Evolutionary conservation across 2,113 vertebrate genomes (phyloP).

Genomic region (Baryphthengus martii): DNA sequence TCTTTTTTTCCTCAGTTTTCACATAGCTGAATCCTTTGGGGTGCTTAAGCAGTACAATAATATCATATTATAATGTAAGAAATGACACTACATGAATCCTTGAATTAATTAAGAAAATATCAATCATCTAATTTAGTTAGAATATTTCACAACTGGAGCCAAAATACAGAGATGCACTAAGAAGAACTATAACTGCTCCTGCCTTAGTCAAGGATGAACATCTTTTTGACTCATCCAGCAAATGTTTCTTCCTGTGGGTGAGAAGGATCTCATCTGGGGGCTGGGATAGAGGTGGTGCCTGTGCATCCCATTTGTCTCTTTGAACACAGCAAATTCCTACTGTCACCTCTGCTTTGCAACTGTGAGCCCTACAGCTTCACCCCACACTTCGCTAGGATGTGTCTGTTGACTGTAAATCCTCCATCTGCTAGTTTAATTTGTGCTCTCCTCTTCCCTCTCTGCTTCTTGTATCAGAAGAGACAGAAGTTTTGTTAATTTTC

Average conservation of each 20-base stretch:
- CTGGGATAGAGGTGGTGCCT: neutral
- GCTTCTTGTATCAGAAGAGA: neutral
- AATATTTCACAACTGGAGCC: neutral
- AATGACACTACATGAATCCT: rapidly evolving
- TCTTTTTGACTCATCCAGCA: neutral
- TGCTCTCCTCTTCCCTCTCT: neutral
- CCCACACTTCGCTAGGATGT: neutral
- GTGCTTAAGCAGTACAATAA: neutral
- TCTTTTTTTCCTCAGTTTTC: neutral
- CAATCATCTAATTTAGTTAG: neutral
- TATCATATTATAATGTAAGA: neutral
- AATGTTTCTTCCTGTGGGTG: neutral
- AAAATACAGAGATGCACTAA: neutral
- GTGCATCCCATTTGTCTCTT: neutral
- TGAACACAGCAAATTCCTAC: neutral
- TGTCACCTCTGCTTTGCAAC: neutral
- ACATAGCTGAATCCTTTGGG: rapidly evolving
- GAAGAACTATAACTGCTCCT: neutral
- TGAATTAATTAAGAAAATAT: neutral
- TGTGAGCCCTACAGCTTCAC: neutral
- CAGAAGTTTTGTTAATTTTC: neutral
- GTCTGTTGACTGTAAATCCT: neutral
- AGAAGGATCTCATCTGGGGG: neutral
- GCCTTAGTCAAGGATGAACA: neutral
- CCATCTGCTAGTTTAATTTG: neutral